Percentiles rank a stretch among this genome's conserved stretches.
phyloP scores from a whole-genome alignment of 2,888 invertebrate genomes.

The Morpho achilles region DNA sequence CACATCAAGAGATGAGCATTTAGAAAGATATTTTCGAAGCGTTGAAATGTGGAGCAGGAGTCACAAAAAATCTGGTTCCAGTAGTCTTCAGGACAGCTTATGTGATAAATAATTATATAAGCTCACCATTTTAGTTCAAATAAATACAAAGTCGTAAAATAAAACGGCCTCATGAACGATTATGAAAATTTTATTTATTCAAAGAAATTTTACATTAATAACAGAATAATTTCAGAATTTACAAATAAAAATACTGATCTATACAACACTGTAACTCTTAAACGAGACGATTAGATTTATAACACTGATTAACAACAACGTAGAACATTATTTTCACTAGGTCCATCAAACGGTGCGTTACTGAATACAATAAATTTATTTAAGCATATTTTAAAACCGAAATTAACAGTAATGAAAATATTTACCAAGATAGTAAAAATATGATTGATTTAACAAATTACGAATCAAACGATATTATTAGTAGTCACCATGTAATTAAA shows the following conservation, averaged over 20 bases:
- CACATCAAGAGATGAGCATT: slow-evolving; percentile 52
- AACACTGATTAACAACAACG: slow-evolving; percentile 78
- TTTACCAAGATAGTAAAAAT: no score
- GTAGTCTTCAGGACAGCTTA: not conserved
- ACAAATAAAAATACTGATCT: slow-evolving; percentile 75
- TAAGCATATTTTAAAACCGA: not conserved
- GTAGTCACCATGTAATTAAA: no score
- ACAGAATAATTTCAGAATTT: slow-evolving; percentile 75
- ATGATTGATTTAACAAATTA: no score
- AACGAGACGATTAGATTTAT: slow-evolving; percentile 75
- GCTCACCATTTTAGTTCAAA: not conserved
- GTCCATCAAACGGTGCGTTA: slow-evolving; percentile 57
- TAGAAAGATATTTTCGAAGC: slow-evolving; percentile 65
- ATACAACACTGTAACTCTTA: slow-evolving; percentile 78
- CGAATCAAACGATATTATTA: no score
- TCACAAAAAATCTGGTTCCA: slow-evolving; percentile 21
- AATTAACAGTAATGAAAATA: no score
- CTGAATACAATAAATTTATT: slow-evolving; percentile 51
- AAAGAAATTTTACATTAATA: slow-evolving; percentile 76
- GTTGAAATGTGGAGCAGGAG: slow-evolving; percentile 57
- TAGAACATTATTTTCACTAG: slow-evolving; percentile 67
- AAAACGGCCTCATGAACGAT: slow-evolving; percentile 70
- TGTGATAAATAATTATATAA: slow-evolving; percentile 6
- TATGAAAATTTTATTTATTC: slow-evolving; percentile 77
- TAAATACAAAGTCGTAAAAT: slow-evolving; percentile 7